A percentile compares a stretch with the other conserved stretches of the same genome.
Evolutionary conservation across 2,888 invertebrate species (phyloP).

Genomic region (Tachina fera): DNA sequence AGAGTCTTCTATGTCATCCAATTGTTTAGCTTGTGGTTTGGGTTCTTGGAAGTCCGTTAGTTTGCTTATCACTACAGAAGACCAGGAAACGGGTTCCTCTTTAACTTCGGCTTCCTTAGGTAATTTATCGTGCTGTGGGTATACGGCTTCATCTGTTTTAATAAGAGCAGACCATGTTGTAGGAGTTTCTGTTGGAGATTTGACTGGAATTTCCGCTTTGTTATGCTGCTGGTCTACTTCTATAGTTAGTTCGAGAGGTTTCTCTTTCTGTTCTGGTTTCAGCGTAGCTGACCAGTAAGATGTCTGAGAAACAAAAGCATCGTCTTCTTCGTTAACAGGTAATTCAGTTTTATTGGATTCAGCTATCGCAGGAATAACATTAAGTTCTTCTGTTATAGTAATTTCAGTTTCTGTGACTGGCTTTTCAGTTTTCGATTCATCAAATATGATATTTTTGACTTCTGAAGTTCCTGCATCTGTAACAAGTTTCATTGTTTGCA

Average conservation of each 20-base stretch:
- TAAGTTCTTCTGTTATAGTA: neutral
- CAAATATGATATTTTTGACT: no score
- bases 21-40: constrained; percentile 72
- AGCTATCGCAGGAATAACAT: neutral
- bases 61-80: constrained; percentile 76
- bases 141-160: constrained; percentile 74
- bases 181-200: constrained; percentile 78
- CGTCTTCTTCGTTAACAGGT: neutral
- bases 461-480: neutral
- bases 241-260: constrained; percentile 47
- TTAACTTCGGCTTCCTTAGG: neutral
- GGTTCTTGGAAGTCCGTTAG: constrained; percentile 78
- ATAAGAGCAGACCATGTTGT: constrained; percentile 80
- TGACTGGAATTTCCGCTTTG: constrained; percentile 74
- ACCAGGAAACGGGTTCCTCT: constrained; percentile 73
- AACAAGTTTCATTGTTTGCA: neutral
- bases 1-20: constrained; percentile 40
- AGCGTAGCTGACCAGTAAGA: constrained; percentile 80
- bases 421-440: neutral
- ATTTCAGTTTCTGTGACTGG: neutral
- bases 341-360: neutral
- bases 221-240: constrained; percentile 65
- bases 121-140: neutral
- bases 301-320: constrained; percentile 76
- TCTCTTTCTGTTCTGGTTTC: constrained; percentile 72